Evolutionary conservation across 2,797 vertebrate species (phyloP), one percentile per base, ranked within the genome.

Genomic region (Pteronotus mesoamericanus): DNA sequence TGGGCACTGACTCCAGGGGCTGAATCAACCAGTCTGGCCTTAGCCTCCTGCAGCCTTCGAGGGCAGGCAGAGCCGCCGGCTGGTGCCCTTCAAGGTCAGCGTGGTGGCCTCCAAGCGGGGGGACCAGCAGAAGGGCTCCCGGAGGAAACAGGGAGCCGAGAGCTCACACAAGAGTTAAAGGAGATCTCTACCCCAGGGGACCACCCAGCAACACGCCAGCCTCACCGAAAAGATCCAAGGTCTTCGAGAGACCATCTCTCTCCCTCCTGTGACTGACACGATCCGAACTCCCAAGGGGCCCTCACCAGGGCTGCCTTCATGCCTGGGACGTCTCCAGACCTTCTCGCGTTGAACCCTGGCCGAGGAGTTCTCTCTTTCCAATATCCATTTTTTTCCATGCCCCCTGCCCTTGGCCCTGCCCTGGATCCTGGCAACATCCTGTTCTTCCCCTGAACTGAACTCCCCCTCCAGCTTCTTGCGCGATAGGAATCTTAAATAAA

Each of bases 401-500:
- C 90, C 85, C 39, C 34, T 78, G 90, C 94, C 94, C 88, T 87
- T 29, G 46, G 79, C 89, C 89, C 86, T 96, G 95, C 83, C 95
- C 95, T 24, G 15, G 96, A 96, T 89, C 97, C 96, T 98, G 98
- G 96, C 97, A 97, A 97, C 98, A 98, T 98, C 98, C 98, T 98
- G 98, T 95, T 94, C 96, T 97, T 97, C 95, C 96, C 96, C 96
- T 94, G 89, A 95, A 94, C 96, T 92, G 86, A 59, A 78, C 97
- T 98, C 98, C 98, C 97, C 97, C 97, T 97, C 89, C 95, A 97
- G 97, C 96, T 98, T 97, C 97, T 96, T 97, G 95, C 84, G 96
- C 0, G 98, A 98, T 98, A 98, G 96, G 90, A 95, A 98, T 98
- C 98, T 98, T 98, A 98, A 97, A 97, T 97, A 98, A 98, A 98